phyloP scores from a whole-genome alignment of 2,797 vertebrate genomes.

The Phalanger gymnotis region DNA sequence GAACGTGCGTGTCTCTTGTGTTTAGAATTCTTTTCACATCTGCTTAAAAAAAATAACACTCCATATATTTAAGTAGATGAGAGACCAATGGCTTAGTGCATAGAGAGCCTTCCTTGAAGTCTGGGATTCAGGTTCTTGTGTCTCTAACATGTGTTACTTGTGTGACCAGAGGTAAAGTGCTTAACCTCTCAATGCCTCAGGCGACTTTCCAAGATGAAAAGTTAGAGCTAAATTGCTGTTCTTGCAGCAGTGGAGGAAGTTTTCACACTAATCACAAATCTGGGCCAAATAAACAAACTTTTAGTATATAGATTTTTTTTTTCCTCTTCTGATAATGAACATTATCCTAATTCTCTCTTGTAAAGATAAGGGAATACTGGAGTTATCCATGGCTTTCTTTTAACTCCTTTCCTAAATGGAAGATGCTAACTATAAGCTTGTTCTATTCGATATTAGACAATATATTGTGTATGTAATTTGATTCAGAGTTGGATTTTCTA shows the following conservation, averaged over 20 bases:
- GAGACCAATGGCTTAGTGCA: no score
- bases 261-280: background rate
- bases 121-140: background rate
- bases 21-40: background rate
- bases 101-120: background rate
- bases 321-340: background rate
- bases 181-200: background rate
- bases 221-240: background rate
- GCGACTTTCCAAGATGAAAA: background rate
- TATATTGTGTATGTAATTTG: background rate
- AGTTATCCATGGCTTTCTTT: background rate
- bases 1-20: background rate
- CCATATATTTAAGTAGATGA: background rate
- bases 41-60: background rate
- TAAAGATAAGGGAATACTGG: background rate
- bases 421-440: background rate
- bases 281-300: background rate
- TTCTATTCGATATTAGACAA: background rate
- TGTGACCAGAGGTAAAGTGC: background rate
- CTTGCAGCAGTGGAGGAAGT: background rate
- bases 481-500: background rate
- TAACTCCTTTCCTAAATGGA: background rate
- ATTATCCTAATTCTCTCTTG: background rate
- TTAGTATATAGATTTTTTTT: background rate
- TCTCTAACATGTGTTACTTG: background rate